These are phyloP conservation scores for Drosophila jambulina DNA, from an alignment of 1,140 invertebrate species.

Conservation along the genomic window DNA sequence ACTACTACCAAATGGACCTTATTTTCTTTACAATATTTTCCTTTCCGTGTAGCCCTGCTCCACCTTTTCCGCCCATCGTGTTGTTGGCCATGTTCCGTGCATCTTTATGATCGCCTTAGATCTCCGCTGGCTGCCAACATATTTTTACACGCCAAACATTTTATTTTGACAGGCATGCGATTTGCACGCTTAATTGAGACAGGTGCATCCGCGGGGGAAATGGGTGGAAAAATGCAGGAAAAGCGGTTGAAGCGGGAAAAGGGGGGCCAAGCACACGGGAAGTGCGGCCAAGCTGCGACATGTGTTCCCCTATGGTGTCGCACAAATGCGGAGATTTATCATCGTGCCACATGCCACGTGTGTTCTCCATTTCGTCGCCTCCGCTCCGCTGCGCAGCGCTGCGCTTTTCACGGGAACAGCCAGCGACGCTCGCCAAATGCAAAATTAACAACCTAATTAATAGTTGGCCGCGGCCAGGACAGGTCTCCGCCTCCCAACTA, in stretches of 20 bases:
- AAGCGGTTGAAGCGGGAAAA: background rate
- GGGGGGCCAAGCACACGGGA: slow-evolving; percentile 31
- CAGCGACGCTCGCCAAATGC: slow-evolving; percentile 77
- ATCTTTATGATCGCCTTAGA: slow-evolving; percentile 58
- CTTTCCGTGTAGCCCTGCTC: slow-evolving; percentile 1
- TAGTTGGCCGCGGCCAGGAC: slow-evolving; percentile 61
- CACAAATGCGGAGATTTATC: slow-evolving; percentile 76
- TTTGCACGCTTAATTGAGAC: slow-evolving; percentile 83
- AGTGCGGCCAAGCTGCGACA: slow-evolving; percentile 71
- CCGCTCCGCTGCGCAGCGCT: slow-evolving; percentile 46
- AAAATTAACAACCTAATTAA: slow-evolving; percentile 83
- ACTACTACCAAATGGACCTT: background rate
- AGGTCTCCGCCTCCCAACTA: slow-evolving; percentile 31
- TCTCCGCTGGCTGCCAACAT: slow-evolving; percentile 50
- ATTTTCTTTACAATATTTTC: background rate
- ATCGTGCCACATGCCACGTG: slow-evolving; percentile 65
- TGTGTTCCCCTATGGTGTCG: slow-evolving; percentile 69
- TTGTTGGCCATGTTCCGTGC: slow-evolving; percentile 30
- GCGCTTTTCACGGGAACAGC: slow-evolving; percentile 75
- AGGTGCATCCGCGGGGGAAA: slow-evolving; percentile 51
- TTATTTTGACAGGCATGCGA: slow-evolving; percentile 77
- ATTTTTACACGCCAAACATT: slow-evolving; percentile 69
- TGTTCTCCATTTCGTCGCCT: slow-evolving; percentile 43
- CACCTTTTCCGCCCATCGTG: slow-evolving; percentile 9
- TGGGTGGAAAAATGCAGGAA: background rate